Percentiles rank a stretch among this genome's conserved stretches.
Conservation (phyloP, 2,797 vertebrate species). For the Parambassis ranga region DNA sequence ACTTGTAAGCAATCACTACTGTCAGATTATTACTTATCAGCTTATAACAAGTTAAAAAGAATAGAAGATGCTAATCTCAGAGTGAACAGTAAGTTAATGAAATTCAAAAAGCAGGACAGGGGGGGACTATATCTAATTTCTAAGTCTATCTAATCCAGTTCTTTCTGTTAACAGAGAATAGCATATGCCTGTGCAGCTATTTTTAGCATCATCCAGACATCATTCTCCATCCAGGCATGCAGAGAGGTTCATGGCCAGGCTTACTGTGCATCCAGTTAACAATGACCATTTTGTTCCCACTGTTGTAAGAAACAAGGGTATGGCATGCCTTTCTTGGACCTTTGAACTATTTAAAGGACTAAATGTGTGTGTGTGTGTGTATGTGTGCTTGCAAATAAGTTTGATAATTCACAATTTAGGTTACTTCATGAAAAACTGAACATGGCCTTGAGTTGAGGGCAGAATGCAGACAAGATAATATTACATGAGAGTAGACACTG, state of each 20-base stretch:
- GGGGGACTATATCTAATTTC: conserved; percentile 44
- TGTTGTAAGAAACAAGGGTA: no score
- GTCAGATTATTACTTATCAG: not conserved
- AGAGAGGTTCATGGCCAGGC: conserved; percentile 2
- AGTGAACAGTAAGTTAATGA: conserved; percentile 19
- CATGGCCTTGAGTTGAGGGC: conserved; percentile 34
- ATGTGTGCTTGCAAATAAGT: conserved; percentile 13
- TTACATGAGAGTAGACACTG: conserved; percentile 1
- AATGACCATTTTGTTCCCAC: conserved; percentile 17
- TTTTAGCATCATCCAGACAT: conserved; percentile 52
- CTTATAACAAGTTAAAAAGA: not conserved
- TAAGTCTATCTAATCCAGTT: conserved; percentile 49
- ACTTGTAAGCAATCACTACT: not conserved
- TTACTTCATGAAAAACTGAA: conserved; percentile 20
- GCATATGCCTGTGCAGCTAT: conserved; percentile 34
- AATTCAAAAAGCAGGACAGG: conserved; percentile 22
- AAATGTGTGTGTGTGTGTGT: conserved; percentile 10
- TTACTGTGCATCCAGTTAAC: conserved; percentile 32
- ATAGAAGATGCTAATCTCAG: not conserved
- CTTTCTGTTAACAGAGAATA: conserved; percentile 36
- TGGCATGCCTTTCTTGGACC: no score
- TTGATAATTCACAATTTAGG: conserved; percentile 21
- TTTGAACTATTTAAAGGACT: no score
- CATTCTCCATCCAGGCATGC: conserved; percentile 16
- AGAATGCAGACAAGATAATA: conserved; percentile 3